Evolutionary conservation across 1,140 invertebrate genomes (phyloP).

Genomic region (Leptinotarsa defecta): DNA sequence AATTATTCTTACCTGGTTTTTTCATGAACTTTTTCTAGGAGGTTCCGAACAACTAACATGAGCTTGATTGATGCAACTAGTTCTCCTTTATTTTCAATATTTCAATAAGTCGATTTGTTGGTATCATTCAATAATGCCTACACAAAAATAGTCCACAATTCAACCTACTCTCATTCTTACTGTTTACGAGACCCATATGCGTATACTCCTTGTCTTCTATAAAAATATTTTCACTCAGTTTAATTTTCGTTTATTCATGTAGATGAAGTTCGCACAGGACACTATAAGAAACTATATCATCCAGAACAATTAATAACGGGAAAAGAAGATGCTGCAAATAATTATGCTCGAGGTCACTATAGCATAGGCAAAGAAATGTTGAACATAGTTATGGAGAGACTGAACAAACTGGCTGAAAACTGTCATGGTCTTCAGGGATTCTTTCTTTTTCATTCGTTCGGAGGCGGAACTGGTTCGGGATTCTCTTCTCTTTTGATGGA

Average conservation of each 20-base stretch:
- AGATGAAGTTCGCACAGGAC: conserved; percentile 76
- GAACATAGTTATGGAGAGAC: conserved; percentile 64
- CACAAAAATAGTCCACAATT: not conserved
- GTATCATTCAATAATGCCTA: too few relatives aligned
- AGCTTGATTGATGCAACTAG: too few relatives aligned
- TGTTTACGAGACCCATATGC: too few relatives aligned
- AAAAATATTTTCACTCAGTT: not conserved
- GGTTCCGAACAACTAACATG: too few relatives aligned
- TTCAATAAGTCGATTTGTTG: too few relatives aligned
- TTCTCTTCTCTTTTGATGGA: conserved; percentile 82
- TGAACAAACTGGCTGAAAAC: conserved; percentile 62
- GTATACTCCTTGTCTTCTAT: not conserved
- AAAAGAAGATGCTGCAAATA: conserved; percentile 87
- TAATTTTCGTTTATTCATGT: not conserved
- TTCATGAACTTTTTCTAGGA: too few relatives aligned
- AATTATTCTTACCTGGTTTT: too few relatives aligned
- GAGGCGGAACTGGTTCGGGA: conserved; percentile 87
- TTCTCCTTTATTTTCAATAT: too few relatives aligned
- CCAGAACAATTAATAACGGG: conserved; percentile 77
- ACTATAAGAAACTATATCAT: conserved; percentile 76
- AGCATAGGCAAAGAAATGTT: conserved; percentile 76
- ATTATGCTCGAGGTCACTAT: conserved; percentile 85
- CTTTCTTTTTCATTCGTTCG: conserved; percentile 85
- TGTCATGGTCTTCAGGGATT: conserved; percentile 74
- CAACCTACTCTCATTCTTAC: not conserved